phyloP scores from a whole-genome alignment of 2,888 invertebrate genomes.

The Homarus gammarus region DNA sequence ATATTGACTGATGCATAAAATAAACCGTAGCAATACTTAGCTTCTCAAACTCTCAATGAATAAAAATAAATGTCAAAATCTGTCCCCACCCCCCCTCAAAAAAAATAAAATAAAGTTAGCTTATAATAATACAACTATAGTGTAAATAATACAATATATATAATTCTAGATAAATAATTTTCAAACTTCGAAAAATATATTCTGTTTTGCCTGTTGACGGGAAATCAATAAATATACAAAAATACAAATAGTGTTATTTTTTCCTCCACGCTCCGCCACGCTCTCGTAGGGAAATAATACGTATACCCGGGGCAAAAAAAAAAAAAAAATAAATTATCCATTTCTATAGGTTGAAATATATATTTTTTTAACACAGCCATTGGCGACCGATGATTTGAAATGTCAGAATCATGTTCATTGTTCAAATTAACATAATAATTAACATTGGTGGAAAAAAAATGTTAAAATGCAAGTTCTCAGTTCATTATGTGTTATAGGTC shows the following conservation, averaged over 20 bases:
- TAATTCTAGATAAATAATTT: constrained; percentile 1
- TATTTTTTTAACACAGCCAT: neutral
- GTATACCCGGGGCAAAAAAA: neutral
- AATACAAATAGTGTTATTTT: neutral
- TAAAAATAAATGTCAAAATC: too few relatives aligned
- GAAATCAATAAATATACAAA: neutral
- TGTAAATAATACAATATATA: neutral
- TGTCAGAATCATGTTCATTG: neutral
- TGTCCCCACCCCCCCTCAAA: too few relatives aligned
- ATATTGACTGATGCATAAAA: constrained; percentile 4
- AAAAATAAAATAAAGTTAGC: neutral
- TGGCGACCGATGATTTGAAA: neutral
- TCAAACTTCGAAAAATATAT: neutral
- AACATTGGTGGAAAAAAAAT: neutral
- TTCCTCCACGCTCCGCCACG: neutral
- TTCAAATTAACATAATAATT: neutral
- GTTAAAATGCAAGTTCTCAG: neutral
- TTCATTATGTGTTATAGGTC: neutral
- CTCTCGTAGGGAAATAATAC: neutral
- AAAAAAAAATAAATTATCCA: constrained; percentile 1
- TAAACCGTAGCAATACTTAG: neutral
- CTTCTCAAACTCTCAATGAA: neutral
- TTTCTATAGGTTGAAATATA: too few relatives aligned
- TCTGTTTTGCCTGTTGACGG: neutral
- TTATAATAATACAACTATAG: neutral